These are phyloP conservation scores for Chydorus sphaericus DNA, from an alignment of 2,888 invertebrate genomes.

Conservation along the genomic window DNA sequence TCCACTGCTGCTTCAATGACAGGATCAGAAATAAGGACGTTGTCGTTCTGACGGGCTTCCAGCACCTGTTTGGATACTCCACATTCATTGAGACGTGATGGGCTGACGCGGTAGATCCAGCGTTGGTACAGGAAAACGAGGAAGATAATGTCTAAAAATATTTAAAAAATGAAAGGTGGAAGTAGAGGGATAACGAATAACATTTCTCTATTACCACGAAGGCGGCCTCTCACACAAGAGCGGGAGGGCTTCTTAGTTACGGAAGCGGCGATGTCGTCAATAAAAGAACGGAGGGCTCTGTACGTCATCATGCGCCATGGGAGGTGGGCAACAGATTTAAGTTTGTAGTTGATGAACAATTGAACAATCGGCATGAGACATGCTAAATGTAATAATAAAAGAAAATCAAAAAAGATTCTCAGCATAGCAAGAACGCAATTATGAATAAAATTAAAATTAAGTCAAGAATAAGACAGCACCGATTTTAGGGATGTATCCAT, in stretches of 20 bases:
- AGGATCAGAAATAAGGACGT: neutral
- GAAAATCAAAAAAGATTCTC: too few relatives aligned
- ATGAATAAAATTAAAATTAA: too few relatives aligned
- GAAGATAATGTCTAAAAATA: conserved; percentile 83
- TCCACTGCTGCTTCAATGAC: neutral
- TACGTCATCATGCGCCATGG: conserved; percentile 99
- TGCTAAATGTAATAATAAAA: conserved; percentile 42
- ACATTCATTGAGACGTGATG: conserved; percentile 88
- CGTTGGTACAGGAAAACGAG: conserved; percentile 97
- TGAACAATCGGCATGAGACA: conserved; percentile 99
- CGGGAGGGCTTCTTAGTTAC: conserved; percentile 99
- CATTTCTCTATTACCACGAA: conserved; percentile 57
- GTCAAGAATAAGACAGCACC: conserved; percentile 26
- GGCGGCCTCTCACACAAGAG: conserved; percentile 93
- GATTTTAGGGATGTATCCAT: conserved; percentile 94
- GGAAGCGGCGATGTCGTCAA: conserved; percentile 99
- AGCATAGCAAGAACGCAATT: too few relatives aligned
- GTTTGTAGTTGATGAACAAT: conserved; percentile 92
- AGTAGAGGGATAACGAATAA: conserved; percentile 4
- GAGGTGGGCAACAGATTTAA: conserved; percentile 94
- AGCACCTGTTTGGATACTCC: conserved; percentile 93
- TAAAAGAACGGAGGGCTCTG: conserved; percentile 97
- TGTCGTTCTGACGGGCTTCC: conserved; percentile 24
- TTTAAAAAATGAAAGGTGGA: too few relatives aligned
- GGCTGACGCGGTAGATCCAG: conserved; percentile 96